phyloP scores from a whole-genome alignment of 2,797 vertebrate genomes.

The Phylloscopus collybita region DNA sequence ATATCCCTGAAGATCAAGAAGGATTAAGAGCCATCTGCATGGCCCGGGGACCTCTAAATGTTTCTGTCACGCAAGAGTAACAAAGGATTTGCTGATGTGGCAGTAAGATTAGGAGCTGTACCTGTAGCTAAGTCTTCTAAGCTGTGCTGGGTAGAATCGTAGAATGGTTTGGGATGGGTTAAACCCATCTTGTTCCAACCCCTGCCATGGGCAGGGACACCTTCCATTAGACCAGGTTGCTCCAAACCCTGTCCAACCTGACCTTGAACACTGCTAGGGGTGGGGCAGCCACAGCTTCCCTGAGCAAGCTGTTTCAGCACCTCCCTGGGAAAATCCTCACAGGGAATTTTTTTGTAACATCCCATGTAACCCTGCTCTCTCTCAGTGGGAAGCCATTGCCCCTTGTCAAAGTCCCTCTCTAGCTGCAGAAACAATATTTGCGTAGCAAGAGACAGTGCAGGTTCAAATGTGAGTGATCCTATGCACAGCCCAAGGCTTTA shows the following conservation, averaged over 20 bases:
- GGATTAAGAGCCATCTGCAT: neutral
- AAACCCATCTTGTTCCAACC: neutral
- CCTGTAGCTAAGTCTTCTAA: neutral
- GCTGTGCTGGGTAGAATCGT: neutral
- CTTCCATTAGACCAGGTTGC: neutral
- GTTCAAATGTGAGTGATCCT: neutral
- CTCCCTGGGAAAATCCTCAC: neutral
- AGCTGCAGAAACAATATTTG: neutral
- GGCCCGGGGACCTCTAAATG: neutral
- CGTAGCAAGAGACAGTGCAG: fast-evolving
- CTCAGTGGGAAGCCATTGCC: neutral
- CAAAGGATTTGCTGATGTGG: neutral
- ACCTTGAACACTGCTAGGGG: neutral
- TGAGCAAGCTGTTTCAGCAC: neutral
- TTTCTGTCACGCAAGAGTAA: neutral
- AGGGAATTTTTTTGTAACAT: neutral
- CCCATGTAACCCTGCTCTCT: neutral
- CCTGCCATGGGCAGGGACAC: neutral
- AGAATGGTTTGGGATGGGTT: neutral
- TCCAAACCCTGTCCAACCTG: neutral
- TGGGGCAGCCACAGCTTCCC: neutral
- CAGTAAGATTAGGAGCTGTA: neutral
- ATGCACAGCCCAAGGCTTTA: neutral
- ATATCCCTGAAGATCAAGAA: neutral
- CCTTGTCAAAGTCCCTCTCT: neutral